These are phyloP conservation scores for Drosophila parthenogenetica DNA, from an alignment of 2,888 invertebrate genomes.

Conservation along the genomic window DNA sequence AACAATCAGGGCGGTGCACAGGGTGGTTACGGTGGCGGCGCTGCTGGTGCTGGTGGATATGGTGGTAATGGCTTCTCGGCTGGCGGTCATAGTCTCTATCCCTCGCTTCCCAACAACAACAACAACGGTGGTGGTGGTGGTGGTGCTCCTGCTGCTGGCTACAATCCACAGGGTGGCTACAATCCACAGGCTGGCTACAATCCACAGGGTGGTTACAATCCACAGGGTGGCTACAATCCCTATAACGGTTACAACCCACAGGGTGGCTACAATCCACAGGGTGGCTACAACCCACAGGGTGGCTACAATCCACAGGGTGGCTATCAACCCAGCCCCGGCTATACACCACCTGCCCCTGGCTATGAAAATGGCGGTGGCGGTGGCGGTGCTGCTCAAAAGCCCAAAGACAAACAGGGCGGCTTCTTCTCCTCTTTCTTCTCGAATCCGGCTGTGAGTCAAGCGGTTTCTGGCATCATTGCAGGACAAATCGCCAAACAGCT, in stretches of 20 bases:
- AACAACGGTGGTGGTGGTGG: slow-evolving; percentile 33
- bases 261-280: slow-evolving; percentile 65
- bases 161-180: slow-evolving; percentile 61
- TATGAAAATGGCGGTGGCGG: slow-evolving; percentile 71
- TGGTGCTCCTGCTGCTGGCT: slow-evolving; percentile 25
- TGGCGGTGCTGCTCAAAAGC: slow-evolving; percentile 72
- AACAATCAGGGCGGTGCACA: slow-evolving; percentile 36
- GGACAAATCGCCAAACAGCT: slow-evolving; percentile 83
- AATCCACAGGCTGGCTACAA: slow-evolving; percentile 60
- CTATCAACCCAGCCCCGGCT: slow-evolving; percentile 68
- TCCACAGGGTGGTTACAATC: slow-evolving; percentile 59
- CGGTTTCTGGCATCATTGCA: slow-evolving; percentile 84
- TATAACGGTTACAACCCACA: slow-evolving; percentile 66
- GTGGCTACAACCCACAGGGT: slow-evolving; percentile 60
- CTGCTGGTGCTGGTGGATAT: slow-evolving; percentile 79
- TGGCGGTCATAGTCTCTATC: slow-evolving; percentile 83
- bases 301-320: slow-evolving; percentile 57
- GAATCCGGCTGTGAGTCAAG: slow-evolving; percentile 84
- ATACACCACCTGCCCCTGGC: slow-evolving; percentile 80
- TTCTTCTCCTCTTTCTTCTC: slow-evolving; percentile 84
- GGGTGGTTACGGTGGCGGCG: slow-evolving; percentile 48
- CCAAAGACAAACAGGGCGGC: slow-evolving; percentile 82
- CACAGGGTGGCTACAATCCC: slow-evolving; percentile 47
- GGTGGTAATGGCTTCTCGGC: slow-evolving; percentile 82
- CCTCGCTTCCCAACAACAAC: slow-evolving; percentile 75